phyloP scores from a whole-genome alignment of 2,113 vertebrate species.

The Corythornis cristatus region DNA sequence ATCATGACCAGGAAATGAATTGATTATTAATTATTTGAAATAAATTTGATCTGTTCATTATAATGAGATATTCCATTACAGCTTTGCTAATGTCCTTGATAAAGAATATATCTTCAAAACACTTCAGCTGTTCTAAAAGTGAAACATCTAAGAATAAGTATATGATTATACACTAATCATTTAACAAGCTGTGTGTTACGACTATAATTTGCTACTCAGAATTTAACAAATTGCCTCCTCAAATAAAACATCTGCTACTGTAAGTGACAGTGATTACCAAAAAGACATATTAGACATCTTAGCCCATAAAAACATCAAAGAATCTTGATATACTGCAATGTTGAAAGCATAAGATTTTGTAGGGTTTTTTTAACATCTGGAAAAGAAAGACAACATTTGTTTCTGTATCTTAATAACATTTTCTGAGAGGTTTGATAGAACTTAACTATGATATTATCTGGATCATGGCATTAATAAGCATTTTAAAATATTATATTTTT shows the following conservation, averaged over 20 bases:
- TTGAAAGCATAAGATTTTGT: neutral
- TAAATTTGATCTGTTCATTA: neutral
- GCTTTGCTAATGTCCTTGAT: neutral
- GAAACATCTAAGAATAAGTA: constrained; percentile 22
- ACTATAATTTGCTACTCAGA: constrained; percentile 26
- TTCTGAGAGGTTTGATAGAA: neutral
- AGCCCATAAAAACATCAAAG: neutral
- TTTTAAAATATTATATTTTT: neutral
- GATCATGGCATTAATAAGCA: neutral
- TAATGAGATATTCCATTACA: neutral
- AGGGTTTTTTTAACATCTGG: neutral
- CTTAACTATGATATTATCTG: neutral
- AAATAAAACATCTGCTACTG: constrained; percentile 24
- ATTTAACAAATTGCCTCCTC: constrained; percentile 23
- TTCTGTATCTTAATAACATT: neutral
- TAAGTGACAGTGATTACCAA: constrained; percentile 7
- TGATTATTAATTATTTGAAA: neutral
- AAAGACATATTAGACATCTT: neutral
- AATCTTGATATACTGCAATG: neutral
- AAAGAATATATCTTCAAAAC: neutral
- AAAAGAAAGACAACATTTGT: neutral
- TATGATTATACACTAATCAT: constrained; percentile 34
- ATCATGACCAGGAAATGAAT: neutral
- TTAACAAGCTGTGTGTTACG: neutral
- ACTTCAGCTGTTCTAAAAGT: constrained; percentile 4